Base-by-base conservation (phyloP, 1,140 invertebrate genomes). In the Drosophila tani region DNA sequence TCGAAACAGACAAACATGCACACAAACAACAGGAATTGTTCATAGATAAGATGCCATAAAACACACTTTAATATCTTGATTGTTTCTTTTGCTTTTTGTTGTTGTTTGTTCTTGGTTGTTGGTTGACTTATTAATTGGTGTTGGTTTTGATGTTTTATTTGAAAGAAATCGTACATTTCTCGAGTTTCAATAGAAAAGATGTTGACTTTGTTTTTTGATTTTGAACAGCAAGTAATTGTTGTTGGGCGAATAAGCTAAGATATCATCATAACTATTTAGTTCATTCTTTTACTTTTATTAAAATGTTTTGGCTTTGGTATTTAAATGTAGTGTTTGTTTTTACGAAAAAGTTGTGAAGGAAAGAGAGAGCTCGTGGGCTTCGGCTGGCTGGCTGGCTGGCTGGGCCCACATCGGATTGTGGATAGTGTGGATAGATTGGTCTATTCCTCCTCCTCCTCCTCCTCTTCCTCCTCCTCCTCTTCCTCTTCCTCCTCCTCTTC, bases 401-500 rank as follows among this genome's bases (percentile, higher is more conserved):
- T 2, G 17, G 27, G 50, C 17, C 12, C 50, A 53, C 50, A 43
- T 29, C 24, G 63, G 66, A 70, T 46, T 32, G 50, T 43, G 68
- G 70, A 74, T 74, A 50, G 66, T 75, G 86, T 29, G 27, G 27
- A 29, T 29, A 29, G 69, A 91, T 93, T 92, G 87, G 95, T 94
- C 75, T 95, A 94, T 78, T 95, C 94, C 70, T 95, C 94, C 76
- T 95, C 94, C 67, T 95, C 96, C 65, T 96, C 91, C 80, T 93
- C 91, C 79, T 95, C 94, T 47, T 95, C 94, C 53, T 95, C 96
- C 64, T 96, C 95, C 40, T 92, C 91, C 73, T 93, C 92, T 76
- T 95, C 94, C 59, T 95, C 94, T 56, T 95, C 94, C 68, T 95
- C 95, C 60, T 95, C 95, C 55, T 95, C 94, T 46, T 95, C 96